These are phyloP conservation scores for Rhynchotus rufescens DNA, from an alignment of 2,797 vertebrate genomes.

Conservation along the genomic window DNA sequence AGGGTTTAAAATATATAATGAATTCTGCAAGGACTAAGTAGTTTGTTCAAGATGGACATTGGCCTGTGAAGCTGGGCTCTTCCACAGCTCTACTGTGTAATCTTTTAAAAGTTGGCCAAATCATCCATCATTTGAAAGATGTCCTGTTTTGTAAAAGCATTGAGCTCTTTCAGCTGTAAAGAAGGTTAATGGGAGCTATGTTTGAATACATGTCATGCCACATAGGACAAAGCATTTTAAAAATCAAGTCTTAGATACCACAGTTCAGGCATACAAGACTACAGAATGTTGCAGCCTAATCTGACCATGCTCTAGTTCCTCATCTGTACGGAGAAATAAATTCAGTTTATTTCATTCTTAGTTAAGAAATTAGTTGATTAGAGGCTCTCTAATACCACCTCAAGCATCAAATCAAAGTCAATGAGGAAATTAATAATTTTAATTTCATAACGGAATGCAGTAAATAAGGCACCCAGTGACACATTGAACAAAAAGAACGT, in stretches of 20 bases:
- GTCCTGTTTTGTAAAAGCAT: not conserved
- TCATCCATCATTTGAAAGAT: not conserved
- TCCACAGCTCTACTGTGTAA: not conserved
- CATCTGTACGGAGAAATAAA: not conserved
- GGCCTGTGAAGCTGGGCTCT: not conserved
- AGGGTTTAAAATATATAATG: not conserved
- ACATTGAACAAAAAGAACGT: not conserved
- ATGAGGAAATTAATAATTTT: conserved; percentile 8
- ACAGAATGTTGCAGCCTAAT: not conserved
- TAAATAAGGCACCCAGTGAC: not conserved
- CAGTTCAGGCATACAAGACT: not conserved
- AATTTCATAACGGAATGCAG: not conserved
- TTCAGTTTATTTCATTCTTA: not conserved
- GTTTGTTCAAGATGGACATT: not conserved
- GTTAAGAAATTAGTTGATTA: too few species aligned
- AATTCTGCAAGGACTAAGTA: not conserved
- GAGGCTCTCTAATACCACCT: not conserved
- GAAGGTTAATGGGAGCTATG: not conserved
- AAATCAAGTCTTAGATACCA: not conserved
- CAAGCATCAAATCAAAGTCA: not conserved
- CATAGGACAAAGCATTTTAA: not conserved
- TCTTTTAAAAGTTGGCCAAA: not conserved
- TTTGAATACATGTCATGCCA: not conserved
- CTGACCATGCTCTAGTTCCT: not conserved
- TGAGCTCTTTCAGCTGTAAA: not conserved